Base-by-base conservation (phyloP, 1,140 invertebrate species). In the Gonioctena quinquepunctata region DNA sequence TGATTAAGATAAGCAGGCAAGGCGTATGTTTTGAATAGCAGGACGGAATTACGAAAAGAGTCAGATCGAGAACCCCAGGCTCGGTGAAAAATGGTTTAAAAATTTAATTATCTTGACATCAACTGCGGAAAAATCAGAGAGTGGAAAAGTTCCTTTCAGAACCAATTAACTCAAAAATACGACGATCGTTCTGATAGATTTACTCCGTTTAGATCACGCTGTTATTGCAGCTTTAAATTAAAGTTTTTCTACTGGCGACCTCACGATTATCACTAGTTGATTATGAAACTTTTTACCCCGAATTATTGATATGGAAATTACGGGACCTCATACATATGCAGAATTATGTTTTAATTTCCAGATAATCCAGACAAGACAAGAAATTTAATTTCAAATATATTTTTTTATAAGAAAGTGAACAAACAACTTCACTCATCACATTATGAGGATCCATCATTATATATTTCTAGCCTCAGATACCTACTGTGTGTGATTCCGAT, bases 21-120 rank as follows among this genome's bases (percentile, higher is more conserved):
- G 60, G 50, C 50, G 50, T 54, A 54, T 22, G 21, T 54, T 54
- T 54, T 54, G 50, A 21, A 54, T 54, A 54, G 52, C 22, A 18
- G 27, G 18, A 6, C 4, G 33, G 22, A 62, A 62, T 62, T 28
- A 62, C 19, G 60, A 62, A 62, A 62, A 62, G 60, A 62, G 60
- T 19, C 60, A 62, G 26, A 27, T 23, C 18, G 1, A 62, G 60
- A 27, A 13, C 26, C 16, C 59, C 28, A n/a, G 22, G 28, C 19
- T 8, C 11, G 50, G 68, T 11, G 59, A 16, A 48, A 75, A 75
- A 73, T 66, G 68, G 56, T 75, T 75, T 75, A 73, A 75, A 75
- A 75, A 75, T 73, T 75, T 75, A 75, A 75, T 75, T 75, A 75
- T 75, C 73, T 70, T 75, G 73, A 75, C 73, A 75, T 72, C 71